phyloP scores from a whole-genome alignment of 2,888 invertebrate species.

The Drosophila pseudotalamancana region DNA sequence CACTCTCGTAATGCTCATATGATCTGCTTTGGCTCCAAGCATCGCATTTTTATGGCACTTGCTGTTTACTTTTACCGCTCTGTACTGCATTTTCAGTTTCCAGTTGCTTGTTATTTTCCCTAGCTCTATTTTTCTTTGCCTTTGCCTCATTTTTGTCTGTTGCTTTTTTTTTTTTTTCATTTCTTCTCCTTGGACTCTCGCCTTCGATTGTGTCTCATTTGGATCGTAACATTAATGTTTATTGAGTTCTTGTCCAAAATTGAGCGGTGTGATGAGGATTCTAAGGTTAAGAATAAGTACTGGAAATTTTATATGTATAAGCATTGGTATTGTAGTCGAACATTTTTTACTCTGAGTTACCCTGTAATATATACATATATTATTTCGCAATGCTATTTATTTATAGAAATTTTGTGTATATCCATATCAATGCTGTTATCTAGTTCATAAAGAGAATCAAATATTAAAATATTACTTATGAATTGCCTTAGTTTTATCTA shows the following conservation, averaged over 20 bases:
- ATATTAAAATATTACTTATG: too few relatives aligned
- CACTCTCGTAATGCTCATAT: conserved; percentile 58
- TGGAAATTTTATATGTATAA: not conserved
- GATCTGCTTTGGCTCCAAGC: conserved; percentile 57
- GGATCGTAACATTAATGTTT: conserved; percentile 75
- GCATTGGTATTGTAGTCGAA: not conserved
- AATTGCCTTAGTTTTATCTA: too few relatives aligned
- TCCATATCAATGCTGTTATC: too few relatives aligned
- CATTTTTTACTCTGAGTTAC: not conserved
- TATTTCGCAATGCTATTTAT: too few relatives aligned
- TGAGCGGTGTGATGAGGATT: conserved; percentile 27
- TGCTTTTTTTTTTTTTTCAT: not conserved
- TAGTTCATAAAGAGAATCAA: too few relatives aligned
- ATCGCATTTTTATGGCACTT: conserved; percentile 70
- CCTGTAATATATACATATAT: too few relatives aligned
- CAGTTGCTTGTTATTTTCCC: conserved; percentile 52
- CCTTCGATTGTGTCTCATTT: conserved; percentile 62
- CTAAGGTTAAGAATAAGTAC: not conserved
- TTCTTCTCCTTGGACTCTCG: conserved; percentile 15
- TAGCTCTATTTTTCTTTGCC: conserved; percentile 31
- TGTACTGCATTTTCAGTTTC: conserved; percentile 42
- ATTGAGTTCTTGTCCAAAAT: conserved; percentile 45
- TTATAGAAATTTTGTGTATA: too few relatives aligned
- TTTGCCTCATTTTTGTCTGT: conserved; percentile 15
- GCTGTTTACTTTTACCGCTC: conserved; percentile 56